Conservation (phyloP, 2,888 invertebrate species). For the Arctia plantaginis region DNA sequence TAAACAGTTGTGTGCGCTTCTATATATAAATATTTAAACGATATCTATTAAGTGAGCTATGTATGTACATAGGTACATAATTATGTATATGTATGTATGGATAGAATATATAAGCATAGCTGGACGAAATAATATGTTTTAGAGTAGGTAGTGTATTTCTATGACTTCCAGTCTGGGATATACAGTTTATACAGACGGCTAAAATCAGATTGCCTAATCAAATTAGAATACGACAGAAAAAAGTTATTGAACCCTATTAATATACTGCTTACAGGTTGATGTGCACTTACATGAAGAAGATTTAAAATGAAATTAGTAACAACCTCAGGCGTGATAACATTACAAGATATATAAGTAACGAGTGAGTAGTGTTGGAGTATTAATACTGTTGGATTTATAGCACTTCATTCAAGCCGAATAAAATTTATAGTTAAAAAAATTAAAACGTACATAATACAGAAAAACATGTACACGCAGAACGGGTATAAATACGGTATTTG, state of each 20-base stretch:
- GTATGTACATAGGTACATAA: not conserved
- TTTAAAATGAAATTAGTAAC: not conserved
- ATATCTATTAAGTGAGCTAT: not conserved
- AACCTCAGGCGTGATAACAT: not conserved
- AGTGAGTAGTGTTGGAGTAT: not conserved
- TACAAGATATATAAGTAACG: not conserved
- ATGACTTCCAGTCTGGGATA: not conserved
- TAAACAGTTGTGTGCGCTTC: conserved; percentile 17
- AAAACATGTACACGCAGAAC: not conserved
- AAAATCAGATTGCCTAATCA: not conserved
- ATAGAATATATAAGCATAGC: no score
- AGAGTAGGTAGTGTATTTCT: no score
- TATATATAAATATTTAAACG: not conserved
- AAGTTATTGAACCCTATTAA: not conserved
- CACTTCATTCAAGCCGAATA: not conserved
- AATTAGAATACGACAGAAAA: not conserved
- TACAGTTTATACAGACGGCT: not conserved
- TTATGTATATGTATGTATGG: no score
- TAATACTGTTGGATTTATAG: no score
- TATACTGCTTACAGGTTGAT: not conserved
- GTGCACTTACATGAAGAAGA: not conserved
- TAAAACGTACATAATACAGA: no score
- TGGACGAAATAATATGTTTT: no score
- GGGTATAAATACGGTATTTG: not conserved
- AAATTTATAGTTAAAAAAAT: no score